Evolutionary conservation across 2,797 vertebrate genomes (phyloP).

Genomic region (Bradypodion ventrale): DNA sequence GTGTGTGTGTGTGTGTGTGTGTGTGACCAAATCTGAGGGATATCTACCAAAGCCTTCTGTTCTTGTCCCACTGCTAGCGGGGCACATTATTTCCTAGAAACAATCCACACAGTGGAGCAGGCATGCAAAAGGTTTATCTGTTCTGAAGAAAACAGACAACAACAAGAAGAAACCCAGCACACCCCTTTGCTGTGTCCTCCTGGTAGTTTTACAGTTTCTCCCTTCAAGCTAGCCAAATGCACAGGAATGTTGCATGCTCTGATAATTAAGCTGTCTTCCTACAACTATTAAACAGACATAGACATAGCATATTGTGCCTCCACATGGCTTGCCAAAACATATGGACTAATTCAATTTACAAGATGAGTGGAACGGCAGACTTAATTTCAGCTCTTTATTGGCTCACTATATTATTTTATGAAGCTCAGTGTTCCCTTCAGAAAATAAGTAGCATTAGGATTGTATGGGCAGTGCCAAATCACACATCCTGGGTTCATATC

Average conservation of each 20-base stretch:
- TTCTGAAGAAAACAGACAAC: background rate
- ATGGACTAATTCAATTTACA: slow-evolving; percentile 28
- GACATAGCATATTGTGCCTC: slow-evolving; percentile 44
- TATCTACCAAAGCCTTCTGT: no score
- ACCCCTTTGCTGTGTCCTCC: slow-evolving; percentile 44
- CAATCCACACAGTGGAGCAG: background rate
- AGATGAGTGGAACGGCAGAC: slow-evolving; percentile 24
- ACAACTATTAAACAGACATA: slow-evolving; percentile 51
- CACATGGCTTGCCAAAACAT: slow-evolving; percentile 7
- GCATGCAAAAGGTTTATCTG: background rate
- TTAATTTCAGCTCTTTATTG: background rate
- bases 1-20: no score
- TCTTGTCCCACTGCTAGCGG: no score
- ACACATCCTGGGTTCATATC: background rate
- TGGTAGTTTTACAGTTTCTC: slow-evolving; percentile 28
- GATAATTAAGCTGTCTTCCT: slow-evolving; percentile 60
- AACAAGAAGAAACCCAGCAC: slow-evolving; percentile 28
- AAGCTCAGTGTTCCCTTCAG: slow-evolving; percentile 3
- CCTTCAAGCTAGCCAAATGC: slow-evolving; percentile 53
- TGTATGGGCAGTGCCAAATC: background rate
- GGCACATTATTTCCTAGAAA: no score
- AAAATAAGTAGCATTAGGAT: slow-evolving; percentile 1
- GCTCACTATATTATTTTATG: background rate
- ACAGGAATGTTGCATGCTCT: slow-evolving; percentile 31
- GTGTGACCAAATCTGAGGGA: no score